phyloP scores from a whole-genome alignment of 2,888 invertebrate species.

The Leptinotarsa peninsularis region DNA sequence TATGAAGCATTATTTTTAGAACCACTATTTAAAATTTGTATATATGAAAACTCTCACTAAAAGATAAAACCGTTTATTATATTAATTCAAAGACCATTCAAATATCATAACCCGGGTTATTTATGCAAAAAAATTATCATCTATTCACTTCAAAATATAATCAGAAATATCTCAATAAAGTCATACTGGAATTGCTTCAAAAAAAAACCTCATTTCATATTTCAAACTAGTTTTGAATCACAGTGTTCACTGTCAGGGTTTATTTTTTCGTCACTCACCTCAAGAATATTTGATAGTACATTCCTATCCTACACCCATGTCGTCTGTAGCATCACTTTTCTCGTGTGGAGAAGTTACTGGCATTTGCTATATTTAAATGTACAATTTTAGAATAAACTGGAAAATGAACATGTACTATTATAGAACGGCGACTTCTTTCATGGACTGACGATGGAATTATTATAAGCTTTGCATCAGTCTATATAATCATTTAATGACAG shows the following conservation, averaged over 20 bases:
- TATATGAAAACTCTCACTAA: no score
- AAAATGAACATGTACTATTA: slow-evolving; percentile 5
- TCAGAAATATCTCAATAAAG: no score
- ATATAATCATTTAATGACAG: background rate
- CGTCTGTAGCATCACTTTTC: background rate
- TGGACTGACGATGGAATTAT: slow-evolving; percentile 10
- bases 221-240: background rate
- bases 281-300: background rate
- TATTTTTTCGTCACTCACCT: background rate
- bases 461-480: background rate
- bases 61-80: no score
- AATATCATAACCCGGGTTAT: no score
- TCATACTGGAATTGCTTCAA: no score
- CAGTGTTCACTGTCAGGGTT: background rate
- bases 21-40: no score
- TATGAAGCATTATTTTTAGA: no score
- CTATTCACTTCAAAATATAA: no score
- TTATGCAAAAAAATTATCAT: no score
- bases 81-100: no score
- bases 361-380: slow-evolving; percentile 29
- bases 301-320: slow-evolving; percentile 17
- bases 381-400: slow-evolving; percentile 17
- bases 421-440: slow-evolving; percentile 12
- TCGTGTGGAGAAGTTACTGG: slow-evolving; percentile 26
- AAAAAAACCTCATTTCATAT: no score